Percentiles rank a stretch among this genome's conserved stretches.
Conservation (phyloP, 2,888 invertebrate genomes). For the Troilus luridus region DNA sequence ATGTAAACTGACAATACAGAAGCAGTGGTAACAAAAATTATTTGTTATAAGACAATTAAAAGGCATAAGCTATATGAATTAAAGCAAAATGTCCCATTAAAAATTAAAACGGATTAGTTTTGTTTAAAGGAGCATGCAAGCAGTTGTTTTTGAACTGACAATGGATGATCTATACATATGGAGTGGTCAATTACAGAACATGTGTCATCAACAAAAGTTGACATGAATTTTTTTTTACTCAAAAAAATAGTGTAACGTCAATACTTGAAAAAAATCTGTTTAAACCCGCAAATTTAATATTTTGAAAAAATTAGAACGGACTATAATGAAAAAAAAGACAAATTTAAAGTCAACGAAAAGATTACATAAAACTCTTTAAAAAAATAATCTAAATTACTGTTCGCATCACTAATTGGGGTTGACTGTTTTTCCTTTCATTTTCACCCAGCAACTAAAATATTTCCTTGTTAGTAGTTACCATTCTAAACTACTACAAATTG, state of each 20-base stretch:
- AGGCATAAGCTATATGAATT: neutral
- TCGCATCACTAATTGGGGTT: neutral
- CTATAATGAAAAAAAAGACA: neutral
- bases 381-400: neutral
- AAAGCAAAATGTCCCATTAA: neutral
- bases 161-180: constrained; percentile 37
- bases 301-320: neutral
- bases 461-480: neutral
- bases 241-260: neutral
- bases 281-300: neutral
- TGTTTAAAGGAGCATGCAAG: neutral
- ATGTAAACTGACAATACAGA: constrained; percentile 13
- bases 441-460: neutral
- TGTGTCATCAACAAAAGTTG: constrained; percentile 37
- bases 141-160: neutral
- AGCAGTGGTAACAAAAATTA: constrained; percentile 22
- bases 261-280: constrained; percentile 44
- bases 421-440: neutral
- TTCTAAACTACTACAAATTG: neutral
- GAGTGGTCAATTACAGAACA: constrained; percentile 10
- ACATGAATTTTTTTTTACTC: neutral
- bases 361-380: neutral
- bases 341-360: neutral
- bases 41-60: neutral
- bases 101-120: constrained; percentile 15